Base-by-base conservation (phyloP, 2,888 invertebrate genomes). In the Lithosia quadra region DNA sequence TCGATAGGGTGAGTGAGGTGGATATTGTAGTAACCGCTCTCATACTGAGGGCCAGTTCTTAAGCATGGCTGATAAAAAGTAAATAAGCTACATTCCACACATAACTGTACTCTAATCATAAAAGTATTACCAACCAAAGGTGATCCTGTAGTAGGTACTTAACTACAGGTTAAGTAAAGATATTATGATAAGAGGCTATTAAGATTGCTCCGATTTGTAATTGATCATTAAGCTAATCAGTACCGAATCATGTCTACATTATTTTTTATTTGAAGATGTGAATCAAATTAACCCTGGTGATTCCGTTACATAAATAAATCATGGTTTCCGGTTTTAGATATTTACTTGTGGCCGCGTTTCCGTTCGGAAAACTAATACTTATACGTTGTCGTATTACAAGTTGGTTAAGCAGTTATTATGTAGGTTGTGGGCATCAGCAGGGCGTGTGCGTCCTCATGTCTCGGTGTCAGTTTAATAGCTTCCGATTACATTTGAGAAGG, bases 331-430 rank as follows among this genome's bases (percentile, higher is more conserved):
- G 49, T 60, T 39, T 39, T 39, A 60, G 24, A 39, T 39, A 21
- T 60, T 24, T 18, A 39, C 39, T 24, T 22, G 39, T 36, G 60
- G 36, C 36, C 9, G 10, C 39, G 22, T 39, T 60, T 60, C 60
- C 60, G 39, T 24, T 39, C 36, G 24, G 39, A 60, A 60, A 39
- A 60, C 60, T 39, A 39, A 33, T 59, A 33, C n/a, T 28, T 28
- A 4, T 2, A n/a, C 34, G 10, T 34, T 10, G 34, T 59, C 58
- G 58, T 59, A 33, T 58, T 58, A 58, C 21, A 59, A 34, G 34
- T 59, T 59, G 21, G n/a, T 11, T 7, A 22, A 22, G 59, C 22
- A 60, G 34, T 60, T 36, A 22, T 39, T 39, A 60, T 60, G 39
- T 60, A 39, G 60, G 60, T 24, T 24, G 28, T n/a, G n/a, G 59